phyloP scores from a whole-genome alignment of 2,888 invertebrate species.

The Mantis religiosa region DNA sequence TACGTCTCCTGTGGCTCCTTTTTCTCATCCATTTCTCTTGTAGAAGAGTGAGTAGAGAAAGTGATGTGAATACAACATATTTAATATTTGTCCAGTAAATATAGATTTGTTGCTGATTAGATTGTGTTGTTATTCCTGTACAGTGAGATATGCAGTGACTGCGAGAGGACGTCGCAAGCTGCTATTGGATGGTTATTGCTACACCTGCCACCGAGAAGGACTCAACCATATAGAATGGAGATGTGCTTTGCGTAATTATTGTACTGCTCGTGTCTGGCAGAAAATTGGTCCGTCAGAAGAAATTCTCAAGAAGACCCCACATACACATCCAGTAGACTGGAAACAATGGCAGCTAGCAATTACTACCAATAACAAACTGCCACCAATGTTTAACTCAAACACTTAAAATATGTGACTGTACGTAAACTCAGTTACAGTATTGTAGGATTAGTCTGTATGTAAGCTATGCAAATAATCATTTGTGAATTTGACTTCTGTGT shows the following conservation, averaged over 20 bases:
- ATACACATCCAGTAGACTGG: not conserved
- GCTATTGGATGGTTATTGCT: constrained; percentile 11
- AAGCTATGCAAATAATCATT: not conserved
- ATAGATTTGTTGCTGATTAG: not conserved
- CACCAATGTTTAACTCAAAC: not conserved
- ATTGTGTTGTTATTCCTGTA: not conserved
- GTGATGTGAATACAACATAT: too few relatives aligned
- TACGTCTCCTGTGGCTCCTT: too few relatives aligned
- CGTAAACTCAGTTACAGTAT: not conserved
- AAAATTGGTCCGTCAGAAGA: not conserved
- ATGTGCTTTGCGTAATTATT: not conserved
- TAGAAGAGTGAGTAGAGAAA: too few relatives aligned
- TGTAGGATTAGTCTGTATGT: too few relatives aligned
- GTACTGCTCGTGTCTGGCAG: not conserved
- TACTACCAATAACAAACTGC: not conserved
- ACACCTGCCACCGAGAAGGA: constrained; percentile 2
- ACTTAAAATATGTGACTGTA: not conserved
- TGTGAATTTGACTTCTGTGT: not conserved
- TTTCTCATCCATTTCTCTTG: too few relatives aligned
- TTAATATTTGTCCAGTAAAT: too few relatives aligned
- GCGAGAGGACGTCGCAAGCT: constrained; percentile 8
- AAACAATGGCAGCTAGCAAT: not conserved
- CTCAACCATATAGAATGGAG: not conserved
- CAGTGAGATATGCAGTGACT: constrained; percentile 11
- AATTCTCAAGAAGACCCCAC: not conserved